phyloP scores from a whole-genome alignment of 2,113 vertebrate genomes.

The Pitta sordida region DNA sequence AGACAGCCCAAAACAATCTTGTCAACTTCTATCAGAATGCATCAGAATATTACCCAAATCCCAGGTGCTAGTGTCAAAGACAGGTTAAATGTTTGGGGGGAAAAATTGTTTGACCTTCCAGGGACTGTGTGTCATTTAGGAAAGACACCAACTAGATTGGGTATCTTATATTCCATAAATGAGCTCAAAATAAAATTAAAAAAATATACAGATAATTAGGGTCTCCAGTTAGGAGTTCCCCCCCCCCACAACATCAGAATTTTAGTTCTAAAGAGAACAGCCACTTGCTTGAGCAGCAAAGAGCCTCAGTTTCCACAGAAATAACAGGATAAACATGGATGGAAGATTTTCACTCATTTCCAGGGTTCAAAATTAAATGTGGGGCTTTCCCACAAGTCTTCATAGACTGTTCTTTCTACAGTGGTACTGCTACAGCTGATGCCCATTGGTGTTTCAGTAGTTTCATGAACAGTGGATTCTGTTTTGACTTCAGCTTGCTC shows the following conservation, averaged over 20 bases:
- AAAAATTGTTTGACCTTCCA: background rate
- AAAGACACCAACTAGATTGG: background rate
- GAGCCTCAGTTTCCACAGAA: background rate
- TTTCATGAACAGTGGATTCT: background rate
- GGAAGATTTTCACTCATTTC: background rate
- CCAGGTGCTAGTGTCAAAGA: background rate
- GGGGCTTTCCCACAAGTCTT: background rate
- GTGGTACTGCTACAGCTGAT: background rate
- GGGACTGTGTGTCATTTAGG: background rate
- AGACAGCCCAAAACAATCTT: background rate
- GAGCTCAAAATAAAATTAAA: background rate
- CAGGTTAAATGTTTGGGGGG: background rate
- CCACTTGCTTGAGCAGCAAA: background rate
- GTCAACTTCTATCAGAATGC: background rate
- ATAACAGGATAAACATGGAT: background rate
- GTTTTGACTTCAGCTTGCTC: background rate
- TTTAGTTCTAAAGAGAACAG: background rate
- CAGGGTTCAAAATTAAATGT: background rate
- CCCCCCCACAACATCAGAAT: background rate
- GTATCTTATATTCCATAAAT: background rate
- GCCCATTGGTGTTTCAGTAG: background rate
- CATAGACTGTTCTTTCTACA: background rate
- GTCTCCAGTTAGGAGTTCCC: background rate
- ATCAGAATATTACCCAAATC: background rate
- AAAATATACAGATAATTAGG: background rate